These are phyloP conservation scores for Scyliorhinus canicula DNA, from an alignment of 2,797 vertebrate species.

Conservation along the genomic window DNA sequence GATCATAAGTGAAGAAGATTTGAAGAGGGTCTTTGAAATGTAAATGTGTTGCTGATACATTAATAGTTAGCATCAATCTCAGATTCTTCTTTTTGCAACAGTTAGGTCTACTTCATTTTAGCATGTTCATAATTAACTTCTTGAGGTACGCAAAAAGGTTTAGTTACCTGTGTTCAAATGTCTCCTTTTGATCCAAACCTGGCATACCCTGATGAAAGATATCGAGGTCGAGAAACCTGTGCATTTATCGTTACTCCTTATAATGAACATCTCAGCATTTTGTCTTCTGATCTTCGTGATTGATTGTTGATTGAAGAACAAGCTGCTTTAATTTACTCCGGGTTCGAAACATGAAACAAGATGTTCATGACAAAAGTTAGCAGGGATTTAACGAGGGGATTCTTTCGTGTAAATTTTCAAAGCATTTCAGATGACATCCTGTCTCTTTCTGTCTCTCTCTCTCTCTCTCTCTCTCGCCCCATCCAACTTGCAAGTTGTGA, in stretches of 20 bases:
- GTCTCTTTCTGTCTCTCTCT: too few species aligned
- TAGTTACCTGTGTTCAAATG: background rate
- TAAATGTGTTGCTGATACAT: background rate
- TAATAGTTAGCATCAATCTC: background rate
- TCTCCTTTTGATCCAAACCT: background rate
- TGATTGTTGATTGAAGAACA: background rate
- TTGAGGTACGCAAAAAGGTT: background rate
- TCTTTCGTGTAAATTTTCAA: background rate
- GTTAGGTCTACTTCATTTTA: background rate
- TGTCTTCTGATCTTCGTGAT: background rate
- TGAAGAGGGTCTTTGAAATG: background rate
- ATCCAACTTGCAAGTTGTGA: too few species aligned
- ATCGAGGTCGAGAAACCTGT: background rate
- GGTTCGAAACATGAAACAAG: background rate
- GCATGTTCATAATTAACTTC: background rate
- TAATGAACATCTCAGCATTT: background rate
- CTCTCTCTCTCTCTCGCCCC: too few species aligned
- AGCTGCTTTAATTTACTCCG: background rate
- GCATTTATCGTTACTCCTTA: background rate
- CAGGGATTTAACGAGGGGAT: background rate
- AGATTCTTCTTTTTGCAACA: constrained; percentile 1
- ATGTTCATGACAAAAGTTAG: background rate
- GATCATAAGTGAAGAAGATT: background rate
- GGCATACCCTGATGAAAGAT: background rate
- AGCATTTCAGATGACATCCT: background rate